Evolutionary conservation across 1,140 invertebrate genomes (phyloP).

Genomic region (Pseudomyrmex flavicornis): DNA sequence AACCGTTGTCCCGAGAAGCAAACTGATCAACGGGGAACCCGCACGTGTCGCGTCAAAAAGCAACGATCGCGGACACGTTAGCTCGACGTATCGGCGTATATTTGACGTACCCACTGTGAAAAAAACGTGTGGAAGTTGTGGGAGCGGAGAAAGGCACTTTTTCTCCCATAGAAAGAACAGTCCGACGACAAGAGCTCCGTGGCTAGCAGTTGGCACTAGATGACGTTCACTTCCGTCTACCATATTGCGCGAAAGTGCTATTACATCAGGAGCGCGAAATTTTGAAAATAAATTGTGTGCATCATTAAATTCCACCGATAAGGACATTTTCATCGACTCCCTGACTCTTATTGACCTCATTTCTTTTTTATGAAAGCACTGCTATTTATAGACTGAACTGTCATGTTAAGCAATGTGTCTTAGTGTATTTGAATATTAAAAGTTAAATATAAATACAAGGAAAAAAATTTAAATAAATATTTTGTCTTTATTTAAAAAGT

Average conservation of each 20-base stretch:
- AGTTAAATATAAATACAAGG: too few relatives aligned
- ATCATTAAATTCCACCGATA: not conserved
- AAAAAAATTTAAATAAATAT: too few relatives aligned
- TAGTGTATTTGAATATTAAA: too few relatives aligned
- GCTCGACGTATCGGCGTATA: slow-evolving; percentile 2
- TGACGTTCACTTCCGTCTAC: slow-evolving; percentile 84
- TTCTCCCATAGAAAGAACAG: slow-evolving; percentile 76
- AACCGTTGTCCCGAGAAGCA: slow-evolving; percentile 18
- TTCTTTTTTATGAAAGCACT: not conserved
- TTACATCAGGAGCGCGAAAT: slow-evolving; percentile 51
- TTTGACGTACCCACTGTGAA: slow-evolving; percentile 75
- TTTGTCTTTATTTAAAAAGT: too few relatives aligned
- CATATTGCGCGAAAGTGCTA: slow-evolving; percentile 74
- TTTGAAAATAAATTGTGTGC: slow-evolving; percentile 16
- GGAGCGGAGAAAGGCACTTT: slow-evolving; percentile 76
- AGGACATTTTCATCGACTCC: too few relatives aligned
- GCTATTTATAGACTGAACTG: too few relatives aligned
- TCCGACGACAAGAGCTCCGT: slow-evolving; percentile 72
- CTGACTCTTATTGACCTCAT: not conserved
- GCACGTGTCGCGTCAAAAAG: slow-evolving; percentile 31
- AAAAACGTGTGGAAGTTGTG: slow-evolving; percentile 70
- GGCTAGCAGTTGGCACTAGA: slow-evolving; percentile 82
- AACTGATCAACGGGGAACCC: too few relatives aligned
- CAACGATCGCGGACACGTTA: slow-evolving; percentile 33
- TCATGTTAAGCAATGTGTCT: too few relatives aligned